These are phyloP conservation scores for Pantherophis vulpinus DNA, from an alignment of 2,797 vertebrate species.

Conservation along the genomic window DNA sequence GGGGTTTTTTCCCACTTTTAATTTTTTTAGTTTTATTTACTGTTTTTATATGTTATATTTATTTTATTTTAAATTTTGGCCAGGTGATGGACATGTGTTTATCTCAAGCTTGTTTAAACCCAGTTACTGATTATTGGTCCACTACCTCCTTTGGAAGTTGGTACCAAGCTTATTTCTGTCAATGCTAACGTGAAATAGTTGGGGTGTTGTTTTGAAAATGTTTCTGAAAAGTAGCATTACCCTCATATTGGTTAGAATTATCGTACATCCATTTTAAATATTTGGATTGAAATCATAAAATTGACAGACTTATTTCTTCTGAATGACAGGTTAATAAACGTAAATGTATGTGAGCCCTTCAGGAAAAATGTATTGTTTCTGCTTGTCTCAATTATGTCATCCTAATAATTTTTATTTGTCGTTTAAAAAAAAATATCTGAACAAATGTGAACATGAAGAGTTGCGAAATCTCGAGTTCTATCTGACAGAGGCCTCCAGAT, in stretches of 20 bases:
- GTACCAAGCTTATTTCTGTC: no score
- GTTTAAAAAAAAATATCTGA: not conserved
- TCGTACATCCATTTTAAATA: constrained; percentile 35
- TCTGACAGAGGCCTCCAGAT: not conserved
- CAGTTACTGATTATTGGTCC: no score
- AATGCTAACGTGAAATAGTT: not conserved
- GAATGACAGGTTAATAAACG: not conserved
- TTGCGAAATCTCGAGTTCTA: not conserved
- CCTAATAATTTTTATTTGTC: not conserved
- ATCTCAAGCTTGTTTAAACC: no score
- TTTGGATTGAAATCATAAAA: constrained; percentile 34
- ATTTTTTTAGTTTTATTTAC: no score
- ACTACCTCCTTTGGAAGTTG: no score
- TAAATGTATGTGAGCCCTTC: not conserved
- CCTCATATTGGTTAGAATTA: constrained; percentile 27
- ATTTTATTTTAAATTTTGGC: no score
- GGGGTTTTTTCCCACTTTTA: no score
- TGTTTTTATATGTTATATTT: no score
- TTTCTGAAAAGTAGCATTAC: not conserved
- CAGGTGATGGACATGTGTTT: no score
- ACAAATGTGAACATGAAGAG: not conserved
- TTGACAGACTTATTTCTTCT: constrained; percentile 52
- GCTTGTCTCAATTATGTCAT: not conserved
- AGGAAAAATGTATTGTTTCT: not conserved
- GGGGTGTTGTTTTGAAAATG: not conserved